These are phyloP conservation scores for Tetramorium bicarinatum DNA, from an alignment of 2,888 invertebrate species.

Conservation along the genomic window DNA sequence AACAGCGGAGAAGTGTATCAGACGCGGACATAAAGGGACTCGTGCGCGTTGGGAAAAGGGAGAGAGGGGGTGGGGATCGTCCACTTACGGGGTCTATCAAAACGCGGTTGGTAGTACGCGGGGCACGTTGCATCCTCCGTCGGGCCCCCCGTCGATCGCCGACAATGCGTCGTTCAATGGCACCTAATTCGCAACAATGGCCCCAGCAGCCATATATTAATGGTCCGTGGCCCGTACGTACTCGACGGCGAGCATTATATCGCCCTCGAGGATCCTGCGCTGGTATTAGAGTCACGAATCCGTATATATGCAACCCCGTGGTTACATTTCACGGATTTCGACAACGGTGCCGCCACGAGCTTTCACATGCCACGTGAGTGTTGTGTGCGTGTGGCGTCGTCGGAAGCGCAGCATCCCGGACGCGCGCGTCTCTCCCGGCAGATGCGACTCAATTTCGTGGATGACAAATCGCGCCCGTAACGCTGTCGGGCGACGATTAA, in stretches of 20 bases:
- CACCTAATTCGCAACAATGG: conserved; percentile 85
- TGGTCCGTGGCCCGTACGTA: conserved; percentile 76
- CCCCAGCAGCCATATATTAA: conserved; percentile 82
- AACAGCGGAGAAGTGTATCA: conserved; percentile 8
- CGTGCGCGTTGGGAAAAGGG: conserved; percentile 15
- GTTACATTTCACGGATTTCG: conserved; percentile 23
- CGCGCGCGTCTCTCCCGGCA: conserved; percentile 61
- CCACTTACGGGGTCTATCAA: conserved; percentile 43
- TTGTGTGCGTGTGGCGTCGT: conserved; percentile 23
- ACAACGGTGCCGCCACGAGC: background rate
- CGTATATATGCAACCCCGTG: background rate
- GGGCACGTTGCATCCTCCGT: conserved; percentile 33
- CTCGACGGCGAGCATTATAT: conserved; percentile 64
- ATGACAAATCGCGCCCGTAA: conserved; percentile 80
- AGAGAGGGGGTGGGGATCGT: background rate
- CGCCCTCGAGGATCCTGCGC: conserved; percentile 60
- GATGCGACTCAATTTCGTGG: conserved; percentile 81
- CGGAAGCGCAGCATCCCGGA: conserved; percentile 70
- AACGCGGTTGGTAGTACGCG: conserved; percentile 45
- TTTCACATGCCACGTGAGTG: conserved; percentile 10
- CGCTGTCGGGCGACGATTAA: conserved; percentile 80
- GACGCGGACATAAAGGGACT: conserved; percentile 27
- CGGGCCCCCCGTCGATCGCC: conserved; percentile 74
- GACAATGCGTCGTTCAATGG: conserved; percentile 82
- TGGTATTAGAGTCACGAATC: conserved; percentile 39